Conservation (phyloP, 2,797 vertebrate species). For the Cephalopachus bancanus region DNA sequence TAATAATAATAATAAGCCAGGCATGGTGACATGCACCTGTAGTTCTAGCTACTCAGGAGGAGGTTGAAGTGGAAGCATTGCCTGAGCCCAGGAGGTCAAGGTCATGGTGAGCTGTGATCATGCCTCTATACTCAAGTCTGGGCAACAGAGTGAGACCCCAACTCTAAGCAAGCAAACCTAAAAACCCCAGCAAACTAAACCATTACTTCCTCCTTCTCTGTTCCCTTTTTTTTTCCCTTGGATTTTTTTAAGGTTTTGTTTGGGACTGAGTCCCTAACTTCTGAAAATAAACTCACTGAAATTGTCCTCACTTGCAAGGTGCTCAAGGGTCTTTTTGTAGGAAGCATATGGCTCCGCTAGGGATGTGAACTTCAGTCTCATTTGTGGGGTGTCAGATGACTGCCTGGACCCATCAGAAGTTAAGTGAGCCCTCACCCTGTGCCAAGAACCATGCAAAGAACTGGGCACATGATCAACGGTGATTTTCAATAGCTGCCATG, state of each 20-base stretch:
- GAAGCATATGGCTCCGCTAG: not conserved
- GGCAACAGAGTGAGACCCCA: too few species aligned
- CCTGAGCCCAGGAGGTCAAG: too few species aligned
- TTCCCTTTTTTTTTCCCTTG: too few species aligned
- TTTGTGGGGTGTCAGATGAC: not conserved
- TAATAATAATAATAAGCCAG: too few species aligned
- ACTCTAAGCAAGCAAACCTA: too few species aligned
- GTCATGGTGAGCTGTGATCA: too few species aligned
- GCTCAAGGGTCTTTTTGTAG: not conserved
- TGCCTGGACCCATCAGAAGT: not conserved
- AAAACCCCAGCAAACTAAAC: too few species aligned
- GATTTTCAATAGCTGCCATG: not conserved
- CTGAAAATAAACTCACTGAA: not conserved
- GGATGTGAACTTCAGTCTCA: not conserved
- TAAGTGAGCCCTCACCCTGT: not conserved
- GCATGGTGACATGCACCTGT: too few species aligned
- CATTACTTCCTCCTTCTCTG: fast-evolving
- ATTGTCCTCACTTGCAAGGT: not conserved
- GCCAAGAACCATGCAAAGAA: not conserved
- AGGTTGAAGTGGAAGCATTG: too few species aligned
- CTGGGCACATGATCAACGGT: fast-evolving
- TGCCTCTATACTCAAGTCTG: too few species aligned
- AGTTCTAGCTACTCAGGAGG: too few species aligned
- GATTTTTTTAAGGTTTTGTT: not conserved
- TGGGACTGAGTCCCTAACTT: not conserved